phyloP scores from a whole-genome alignment of 2,113 vertebrate genomes.

The Lasiurus cinereus region DNA sequence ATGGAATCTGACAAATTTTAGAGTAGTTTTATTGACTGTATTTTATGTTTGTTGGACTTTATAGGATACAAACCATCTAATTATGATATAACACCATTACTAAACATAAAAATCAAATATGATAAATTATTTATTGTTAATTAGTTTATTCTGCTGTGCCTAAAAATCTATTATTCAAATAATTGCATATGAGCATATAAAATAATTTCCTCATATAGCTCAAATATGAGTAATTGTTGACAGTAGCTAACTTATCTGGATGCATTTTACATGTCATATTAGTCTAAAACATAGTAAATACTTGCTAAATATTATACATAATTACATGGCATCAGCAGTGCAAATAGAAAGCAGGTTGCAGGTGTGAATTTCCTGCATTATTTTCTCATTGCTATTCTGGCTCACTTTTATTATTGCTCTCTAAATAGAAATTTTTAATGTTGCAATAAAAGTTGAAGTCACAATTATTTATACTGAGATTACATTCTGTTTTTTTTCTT shows the following conservation, averaged over 20 bases:
- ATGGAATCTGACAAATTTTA: neutral
- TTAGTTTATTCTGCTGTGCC: slow-evolving; percentile 5
- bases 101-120: slow-evolving; percentile 43
- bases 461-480: slow-evolving; percentile 10
- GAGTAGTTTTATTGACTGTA: neutral
- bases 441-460: slow-evolving; percentile 42
- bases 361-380: slow-evolving; percentile 50
- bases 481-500: neutral
- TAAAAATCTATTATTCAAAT: slow-evolving; percentile 54
- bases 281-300: slow-evolving; percentile 52
- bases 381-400: slow-evolving; percentile 51
- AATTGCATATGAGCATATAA: neutral
- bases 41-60: slow-evolving; percentile 26
- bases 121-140: slow-evolving; percentile 16
- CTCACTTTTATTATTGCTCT: slow-evolving; percentile 45
- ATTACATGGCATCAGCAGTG: slow-evolving; percentile 57
- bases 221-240: slow-evolving; percentile 51
- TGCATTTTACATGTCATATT: slow-evolving; percentile 50
- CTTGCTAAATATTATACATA: slow-evolving; percentile 60
- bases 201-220: slow-evolving; percentile 37
- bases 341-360: slow-evolving; percentile 55
- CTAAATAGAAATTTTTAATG: slow-evolving; percentile 51
- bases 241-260: slow-evolving; percentile 59
- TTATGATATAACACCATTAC: neutral
- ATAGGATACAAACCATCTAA: neutral